Evolutionary conservation across 2,113 vertebrate genomes (phyloP).

Genomic region (Paraplagusia blochii): DNA sequence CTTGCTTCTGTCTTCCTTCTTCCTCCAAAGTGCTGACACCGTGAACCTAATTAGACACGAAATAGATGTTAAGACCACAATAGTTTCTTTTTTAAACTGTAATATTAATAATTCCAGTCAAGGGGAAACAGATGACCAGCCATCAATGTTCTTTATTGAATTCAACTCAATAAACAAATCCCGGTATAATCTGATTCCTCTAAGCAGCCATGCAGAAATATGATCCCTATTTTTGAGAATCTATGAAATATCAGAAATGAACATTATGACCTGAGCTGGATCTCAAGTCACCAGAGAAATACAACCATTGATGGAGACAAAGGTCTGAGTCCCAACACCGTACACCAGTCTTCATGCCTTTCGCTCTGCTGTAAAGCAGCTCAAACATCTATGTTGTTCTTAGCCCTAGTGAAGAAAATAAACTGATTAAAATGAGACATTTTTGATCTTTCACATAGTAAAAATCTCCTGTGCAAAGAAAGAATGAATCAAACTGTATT

Average conservation of each 20-base stretch:
- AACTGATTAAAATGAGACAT: too few species aligned
- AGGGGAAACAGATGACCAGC: neutral
- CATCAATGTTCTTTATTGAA: conserved; percentile 49
- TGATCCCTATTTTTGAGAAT: conserved; percentile 24
- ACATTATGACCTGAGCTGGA: neutral
- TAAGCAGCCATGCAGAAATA: conserved; percentile 15
- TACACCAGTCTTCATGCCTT: too few species aligned
- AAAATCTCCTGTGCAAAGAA: too few species aligned
- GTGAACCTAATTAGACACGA: too few species aligned
- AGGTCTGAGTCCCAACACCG: neutral
- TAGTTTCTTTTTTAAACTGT: too few species aligned
- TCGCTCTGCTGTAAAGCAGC: too few species aligned
- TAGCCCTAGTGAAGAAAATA: too few species aligned
- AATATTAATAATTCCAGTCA: neutral
- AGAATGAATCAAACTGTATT: neutral
- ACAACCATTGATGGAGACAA: conserved; percentile 25
- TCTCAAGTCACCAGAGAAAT: conserved; percentile 24
- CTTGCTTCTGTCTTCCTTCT: too few species aligned
- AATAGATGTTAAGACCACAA: too few species aligned
- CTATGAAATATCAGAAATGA: conserved; percentile 10
- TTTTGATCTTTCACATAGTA: too few species aligned
- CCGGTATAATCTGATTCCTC: conserved; percentile 8
- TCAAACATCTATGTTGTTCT: too few species aligned
- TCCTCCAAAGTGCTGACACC: too few species aligned
- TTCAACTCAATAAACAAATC: conserved; percentile 12